Evolutionary conservation across 2,888 invertebrate species (phyloP).

Genomic region (Calameuta filiformis): DNA sequence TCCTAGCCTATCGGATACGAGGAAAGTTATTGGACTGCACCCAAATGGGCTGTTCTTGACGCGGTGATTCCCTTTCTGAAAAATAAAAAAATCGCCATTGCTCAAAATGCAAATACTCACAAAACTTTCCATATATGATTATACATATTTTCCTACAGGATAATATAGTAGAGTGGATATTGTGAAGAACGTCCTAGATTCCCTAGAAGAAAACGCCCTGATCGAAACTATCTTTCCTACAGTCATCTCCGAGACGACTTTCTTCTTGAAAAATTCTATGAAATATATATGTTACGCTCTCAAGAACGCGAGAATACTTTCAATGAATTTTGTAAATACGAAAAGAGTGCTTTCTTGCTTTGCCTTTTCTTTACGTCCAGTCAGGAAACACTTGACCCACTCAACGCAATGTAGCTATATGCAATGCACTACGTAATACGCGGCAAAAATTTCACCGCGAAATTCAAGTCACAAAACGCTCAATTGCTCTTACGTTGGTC

Average conservation of each 20-base stretch:
- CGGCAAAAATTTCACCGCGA: neutral
- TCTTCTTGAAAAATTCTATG: constrained; percentile 7
- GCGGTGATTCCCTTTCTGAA: constrained; percentile 50
- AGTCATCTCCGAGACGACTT: constrained; percentile 26
- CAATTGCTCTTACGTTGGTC: neutral
- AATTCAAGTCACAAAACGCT: neutral
- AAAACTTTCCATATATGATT: neutral
- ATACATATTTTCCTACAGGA: neutral
- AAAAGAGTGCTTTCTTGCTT: neutral
- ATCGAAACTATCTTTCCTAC: constrained; percentile 34
- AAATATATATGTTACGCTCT: neutral
- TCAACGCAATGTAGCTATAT: neutral
- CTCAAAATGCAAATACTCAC: constrained; percentile 42
- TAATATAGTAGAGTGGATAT: constrained; percentile 7
- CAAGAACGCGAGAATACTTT: constrained; percentile 1
- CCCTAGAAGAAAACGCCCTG: constrained; percentile 48
- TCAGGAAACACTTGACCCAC: neutral
- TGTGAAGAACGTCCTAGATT: constrained; percentile 35
- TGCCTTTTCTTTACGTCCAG: neutral
- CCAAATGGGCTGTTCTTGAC: constrained; percentile 54
- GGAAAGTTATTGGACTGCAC: constrained; percentile 50
- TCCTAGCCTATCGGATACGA: constrained; percentile 34
- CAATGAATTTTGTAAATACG: neutral
- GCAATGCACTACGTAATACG: neutral
- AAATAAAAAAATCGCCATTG: constrained; percentile 54